phyloP scores from a whole-genome alignment of 2,797 vertebrate genomes.

The Cuniculus paca region DNA sequence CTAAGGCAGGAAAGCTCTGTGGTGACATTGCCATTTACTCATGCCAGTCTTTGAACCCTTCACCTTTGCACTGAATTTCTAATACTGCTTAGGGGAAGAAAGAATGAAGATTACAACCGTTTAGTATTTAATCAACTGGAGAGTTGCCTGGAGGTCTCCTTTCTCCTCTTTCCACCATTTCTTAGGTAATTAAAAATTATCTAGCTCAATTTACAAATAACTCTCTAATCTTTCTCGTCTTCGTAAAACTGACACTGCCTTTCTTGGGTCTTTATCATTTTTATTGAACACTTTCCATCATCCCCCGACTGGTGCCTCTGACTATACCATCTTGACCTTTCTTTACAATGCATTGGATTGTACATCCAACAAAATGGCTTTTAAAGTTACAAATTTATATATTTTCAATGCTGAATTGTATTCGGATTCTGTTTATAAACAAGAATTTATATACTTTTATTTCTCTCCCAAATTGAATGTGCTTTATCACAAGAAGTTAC shows the following conservation, averaged over 20 bases:
- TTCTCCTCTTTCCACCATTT: background rate
- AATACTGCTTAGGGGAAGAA: background rate
- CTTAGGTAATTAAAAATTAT: background rate
- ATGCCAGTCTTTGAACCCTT: background rate
- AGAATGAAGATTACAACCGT: background rate
- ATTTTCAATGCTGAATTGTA: background rate
- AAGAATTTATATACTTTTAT: background rate
- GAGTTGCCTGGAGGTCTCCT: background rate
- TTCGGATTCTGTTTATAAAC: background rate
- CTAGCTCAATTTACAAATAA: constrained; percentile 24
- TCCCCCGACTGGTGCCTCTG: background rate
- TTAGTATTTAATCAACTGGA: background rate
- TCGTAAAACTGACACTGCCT: background rate
- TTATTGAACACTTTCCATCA: background rate
- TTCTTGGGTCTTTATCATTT: background rate
- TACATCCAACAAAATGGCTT: background rate
- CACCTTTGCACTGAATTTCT: background rate
- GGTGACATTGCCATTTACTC: background rate
- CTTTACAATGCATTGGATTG: background rate
- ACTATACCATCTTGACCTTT: background rate
- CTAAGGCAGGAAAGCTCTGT: background rate
- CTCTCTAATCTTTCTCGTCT: background rate
- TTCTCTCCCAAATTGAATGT: background rate
- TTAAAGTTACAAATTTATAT: background rate
- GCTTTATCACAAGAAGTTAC: background rate